phyloP scores from a whole-genome alignment of 2,113 vertebrate genomes.

The Myotis brandtii region DNA sequence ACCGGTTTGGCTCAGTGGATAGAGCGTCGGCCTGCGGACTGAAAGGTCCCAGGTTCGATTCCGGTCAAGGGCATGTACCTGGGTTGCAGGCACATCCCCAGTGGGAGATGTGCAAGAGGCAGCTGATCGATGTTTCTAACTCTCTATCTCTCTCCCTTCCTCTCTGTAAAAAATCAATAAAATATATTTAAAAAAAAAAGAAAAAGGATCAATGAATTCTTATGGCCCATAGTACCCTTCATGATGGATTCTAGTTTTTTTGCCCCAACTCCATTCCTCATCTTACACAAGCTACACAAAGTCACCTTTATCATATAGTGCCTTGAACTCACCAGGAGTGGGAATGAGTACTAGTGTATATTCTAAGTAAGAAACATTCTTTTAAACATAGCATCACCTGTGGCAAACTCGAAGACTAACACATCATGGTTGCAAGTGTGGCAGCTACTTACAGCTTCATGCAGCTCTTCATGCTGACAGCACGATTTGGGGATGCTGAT shows the following conservation, averaged over 20 bases:
- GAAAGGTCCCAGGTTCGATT: no score
- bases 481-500: constrained; percentile 92
- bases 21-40: no score
- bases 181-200: constrained; percentile 12
- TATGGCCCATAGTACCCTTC: neutral
- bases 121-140: no score
- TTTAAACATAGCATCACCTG: neutral
- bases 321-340: neutral
- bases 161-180: no score
- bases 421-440: neutral
- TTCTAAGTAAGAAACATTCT: neutral
- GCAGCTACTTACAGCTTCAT: constrained; percentile 91
- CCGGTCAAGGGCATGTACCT: no score
- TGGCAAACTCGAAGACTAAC: neutral
- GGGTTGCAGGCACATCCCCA: no score
- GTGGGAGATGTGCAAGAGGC: no score
- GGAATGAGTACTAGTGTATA: neutral
- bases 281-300: neutral
- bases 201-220: neutral
- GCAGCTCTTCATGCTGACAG: constrained; percentile 93
- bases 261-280: neutral
- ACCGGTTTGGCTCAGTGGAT: no score
- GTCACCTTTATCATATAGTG: neutral
- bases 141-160: no score
- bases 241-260: neutral